A percentile compares a stretch with the other conserved stretches of the same genome.
phyloP scores from a whole-genome alignment of 2,113 vertebrate genomes.

The Triplophysa siluroides region DNA sequence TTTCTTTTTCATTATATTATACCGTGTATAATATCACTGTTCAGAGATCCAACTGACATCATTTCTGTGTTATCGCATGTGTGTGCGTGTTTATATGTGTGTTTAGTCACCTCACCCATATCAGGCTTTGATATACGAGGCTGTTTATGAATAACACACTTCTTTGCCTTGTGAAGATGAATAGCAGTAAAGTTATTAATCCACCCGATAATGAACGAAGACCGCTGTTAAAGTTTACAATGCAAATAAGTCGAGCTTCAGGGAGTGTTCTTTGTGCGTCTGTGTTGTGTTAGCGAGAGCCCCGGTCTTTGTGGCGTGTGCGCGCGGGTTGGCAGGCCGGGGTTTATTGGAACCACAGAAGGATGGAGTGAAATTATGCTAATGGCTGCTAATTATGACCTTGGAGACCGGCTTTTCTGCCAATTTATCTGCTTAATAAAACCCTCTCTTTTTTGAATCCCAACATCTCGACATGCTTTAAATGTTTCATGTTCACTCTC shows the following conservation, averaged over 20 bases:
- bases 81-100: not conserved
- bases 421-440: slow-evolving; percentile 71
- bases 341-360: slow-evolving; percentile 60
- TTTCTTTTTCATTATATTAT: not conserved
- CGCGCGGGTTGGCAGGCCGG: slow-evolving; percentile 51
- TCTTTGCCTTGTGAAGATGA: slow-evolving; percentile 38
- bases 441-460: slow-evolving; percentile 66
- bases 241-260: slow-evolving; percentile 42
- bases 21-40: not conserved
- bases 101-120: slow-evolving; percentile 35
- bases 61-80: slow-evolving; percentile 3
- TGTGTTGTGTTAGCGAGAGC: slow-evolving; percentile 36
- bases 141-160: slow-evolving; percentile 36
- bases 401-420: slow-evolving; percentile 61
- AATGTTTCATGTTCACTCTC: slow-evolving; percentile 63
- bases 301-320: slow-evolving; percentile 16
- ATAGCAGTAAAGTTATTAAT: slow-evolving; percentile 43
- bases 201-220: slow-evolving; percentile 43
- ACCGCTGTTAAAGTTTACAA: slow-evolving; percentile 40
- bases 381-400: slow-evolving; percentile 72
- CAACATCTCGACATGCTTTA: slow-evolving; percentile 58
- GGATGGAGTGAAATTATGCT: slow-evolving; percentile 66
- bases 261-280: slow-evolving; percentile 29
- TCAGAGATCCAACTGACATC: not conserved
- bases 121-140: slow-evolving; percentile 22